Base-by-base conservation (phyloP, 2,113 vertebrate genomes). In the Engystomops pustulosus region DNA sequence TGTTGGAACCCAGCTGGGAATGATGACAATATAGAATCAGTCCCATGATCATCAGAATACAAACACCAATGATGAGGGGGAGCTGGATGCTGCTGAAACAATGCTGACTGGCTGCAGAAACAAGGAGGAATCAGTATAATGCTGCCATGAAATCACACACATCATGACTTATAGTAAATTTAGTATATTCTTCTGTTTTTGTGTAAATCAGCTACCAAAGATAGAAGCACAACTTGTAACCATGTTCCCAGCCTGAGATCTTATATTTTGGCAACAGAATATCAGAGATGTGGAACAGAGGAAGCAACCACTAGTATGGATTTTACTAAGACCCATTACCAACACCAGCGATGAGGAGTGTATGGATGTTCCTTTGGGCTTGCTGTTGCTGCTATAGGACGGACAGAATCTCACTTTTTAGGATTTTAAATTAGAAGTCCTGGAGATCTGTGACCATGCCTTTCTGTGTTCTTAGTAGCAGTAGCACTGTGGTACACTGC, bases 1-100 rank as follows among this genome's bases (percentile, higher is more conserved):
- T 87, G 25, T 89, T 87, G 45, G 93, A 88, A 2, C 94, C 85
- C 53, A 92, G 90, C 41, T 89, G 89, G 75, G 89, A 89, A 85
- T 90, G 92, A 68, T 90, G 89, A 80, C 93, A 98, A 93, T 89
- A 96, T 87, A 98, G 90, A 62, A 93, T 95, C 80, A 94, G 88
- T 8, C 89, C 92, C 85, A 96, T 90, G 76, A 90, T 91, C 87
- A 97, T 94, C 88, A 97, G 86, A 51, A 93, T 79, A 79, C 95
- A 97, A 82, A 96, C 90, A 86, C 91, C 62, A 30, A 80, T 80
- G 8, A 80, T 80, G 62, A 80, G 27, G 27, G 67, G 23, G 36
- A 14, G 12, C 41, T 51, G 32, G n/a, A 51, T 12, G 12, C 44
- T 49, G 25, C 27, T 0, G 30, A 45, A 34, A 68, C 62, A 68